Evolutionary conservation across 2,888 invertebrate genomes (phyloP), one percentile per base, ranked within the genome.

Genomic region (Hydrotaea diabolus): DNA sequence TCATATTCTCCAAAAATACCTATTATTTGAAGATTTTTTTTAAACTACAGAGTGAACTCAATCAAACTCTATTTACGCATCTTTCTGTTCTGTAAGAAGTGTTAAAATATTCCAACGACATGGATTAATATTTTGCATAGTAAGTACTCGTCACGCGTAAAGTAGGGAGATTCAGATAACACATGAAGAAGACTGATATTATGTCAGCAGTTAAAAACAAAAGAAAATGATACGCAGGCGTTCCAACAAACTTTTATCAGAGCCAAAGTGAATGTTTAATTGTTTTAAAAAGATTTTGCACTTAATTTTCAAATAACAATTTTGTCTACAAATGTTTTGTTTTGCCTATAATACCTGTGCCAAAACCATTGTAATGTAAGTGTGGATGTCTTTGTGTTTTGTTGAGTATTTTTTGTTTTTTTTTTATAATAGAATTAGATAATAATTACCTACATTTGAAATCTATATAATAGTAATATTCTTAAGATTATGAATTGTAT

Each of bases 381-480:
- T 86, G 85, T 88, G 83, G n/a, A n/a, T 86, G 83, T 85, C 75
- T 87, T 82, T 77, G 69, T 87, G 31, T 31, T 31, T 31, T 31
- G 31, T 31, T 31, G 87, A 87, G 87, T 87, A 86, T 86, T 31
- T 7, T 31, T 31, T 31, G 2, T 31, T 31, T 7, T 7, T 2
- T 31, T 2, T 31, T 31, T 86, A 55, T 78, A 75, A 53, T 80
- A 26, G 64, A 82, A 72, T 85, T 85, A 49, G 74, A 71, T 55
- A 82, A 75, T 80, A 77, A 81, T 81, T 79, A 73, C 49, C 81
- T 77, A 83, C 69, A 75, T 46, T 75, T 77, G 31, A 71, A 87
- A 80, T 87, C 87, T 88, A 80, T 86, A 26, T 86, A 79, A 72
- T 80, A 81, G 23, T 86, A 79, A 72, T 80, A 81, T 79, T 66